Base-by-base conservation (phyloP, 2,888 invertebrate species). In the Epirrhoe tristata region DNA sequence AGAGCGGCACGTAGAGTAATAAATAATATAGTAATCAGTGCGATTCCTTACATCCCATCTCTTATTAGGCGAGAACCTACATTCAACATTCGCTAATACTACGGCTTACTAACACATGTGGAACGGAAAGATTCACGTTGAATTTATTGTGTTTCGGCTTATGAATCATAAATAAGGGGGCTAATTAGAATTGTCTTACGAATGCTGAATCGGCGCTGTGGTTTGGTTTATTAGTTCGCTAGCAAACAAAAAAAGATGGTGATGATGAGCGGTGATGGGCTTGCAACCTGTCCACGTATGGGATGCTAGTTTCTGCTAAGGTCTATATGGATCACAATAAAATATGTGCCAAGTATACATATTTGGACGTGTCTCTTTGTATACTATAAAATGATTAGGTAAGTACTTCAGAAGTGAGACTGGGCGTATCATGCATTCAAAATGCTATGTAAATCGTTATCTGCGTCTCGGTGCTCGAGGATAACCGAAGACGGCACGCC, bases 21-120 rank as follows among this genome's bases (percentile, higher is more conserved):
- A 93, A 93, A 93, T 93, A 92, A 93, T 91, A 89, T 89, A 93
- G 92, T 93, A 93, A 93, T 93, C 93, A 93, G 93, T 84, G 90
- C 89, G 86, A 93, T 93, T 92, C 91, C 93, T 93, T 91, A 92
- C 92, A 93, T 92, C 93, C 92, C 88, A 85, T 83, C 88, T 88
- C 92, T 92, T 93, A 91, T 91, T 91, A 93, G 91, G 86, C 89
- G 89, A 86, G 90, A 87, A 89, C 89, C 89, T 89, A 91, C 91
- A 91, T 91, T 90, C 92, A 93, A 87, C 93, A 91, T 93, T 93
- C 88, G 89, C 87, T 90, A 92, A 93, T 86, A 80, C 93, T 88
- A 66, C 74, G 86, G 93, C 91, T 93, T 92, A 92, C 87, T 85
- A 85, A 81, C 92, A 92, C 93, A 93, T 92, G 91, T 93, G 93